phyloP scores from a whole-genome alignment of 2,113 vertebrate genomes.

The Siniperca chuatsi region DNA sequence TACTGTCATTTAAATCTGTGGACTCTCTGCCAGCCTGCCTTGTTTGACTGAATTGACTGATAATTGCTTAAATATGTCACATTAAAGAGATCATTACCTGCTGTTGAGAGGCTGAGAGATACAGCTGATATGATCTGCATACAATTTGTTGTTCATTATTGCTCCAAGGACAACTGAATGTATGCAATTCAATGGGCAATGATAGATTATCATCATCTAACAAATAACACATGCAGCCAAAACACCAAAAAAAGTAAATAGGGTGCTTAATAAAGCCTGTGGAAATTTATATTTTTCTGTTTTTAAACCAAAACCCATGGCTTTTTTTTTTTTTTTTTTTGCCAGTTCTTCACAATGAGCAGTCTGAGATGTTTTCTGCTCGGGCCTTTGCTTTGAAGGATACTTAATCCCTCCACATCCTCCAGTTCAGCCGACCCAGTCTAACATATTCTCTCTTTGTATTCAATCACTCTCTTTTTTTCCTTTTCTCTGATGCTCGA shows the following conservation, averaged over 20 bases:
- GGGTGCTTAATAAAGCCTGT: background rate
- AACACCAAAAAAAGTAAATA: background rate
- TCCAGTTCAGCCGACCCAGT: conserved; percentile 45
- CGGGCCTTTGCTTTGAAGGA: conserved; percentile 28
- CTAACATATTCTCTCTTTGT: conserved; percentile 65
- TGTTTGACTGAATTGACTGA: conserved; percentile 47
- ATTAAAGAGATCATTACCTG: conserved; percentile 42
- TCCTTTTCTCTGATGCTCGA: conserved; percentile 64
- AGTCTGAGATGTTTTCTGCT: conserved; percentile 24
- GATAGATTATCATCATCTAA: background rate
- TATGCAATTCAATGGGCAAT: background rate
- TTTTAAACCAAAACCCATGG: conserved; percentile 2
- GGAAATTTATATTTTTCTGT: background rate
- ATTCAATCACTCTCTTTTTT: conserved; percentile 65
- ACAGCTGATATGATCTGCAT: conserved; percentile 16
- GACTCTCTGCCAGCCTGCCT: conserved; percentile 45
- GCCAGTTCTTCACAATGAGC: background rate
- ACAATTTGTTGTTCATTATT: conserved; percentile 31
- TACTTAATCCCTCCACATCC: conserved; percentile 51
- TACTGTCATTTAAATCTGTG: conserved; percentile 33
- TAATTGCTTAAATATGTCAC: conserved; percentile 69
- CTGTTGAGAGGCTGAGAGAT: conserved; percentile 11
- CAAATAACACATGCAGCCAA: background rate
- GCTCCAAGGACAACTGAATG: background rate
- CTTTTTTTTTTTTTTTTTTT: background rate